Evolutionary conservation across 2,888 invertebrate species (phyloP).

Genomic region (Furcula furcula): DNA sequence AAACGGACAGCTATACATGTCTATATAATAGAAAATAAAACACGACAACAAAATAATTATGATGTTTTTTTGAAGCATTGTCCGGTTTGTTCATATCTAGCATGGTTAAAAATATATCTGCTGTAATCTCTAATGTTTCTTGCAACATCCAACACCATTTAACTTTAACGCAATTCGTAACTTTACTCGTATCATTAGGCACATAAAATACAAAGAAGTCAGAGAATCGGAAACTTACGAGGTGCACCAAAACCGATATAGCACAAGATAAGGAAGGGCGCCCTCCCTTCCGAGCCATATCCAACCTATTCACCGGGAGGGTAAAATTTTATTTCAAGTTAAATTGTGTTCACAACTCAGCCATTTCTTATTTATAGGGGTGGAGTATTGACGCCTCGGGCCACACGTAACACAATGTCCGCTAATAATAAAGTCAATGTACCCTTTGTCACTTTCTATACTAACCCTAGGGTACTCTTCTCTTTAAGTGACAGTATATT

Average conservation of each 20-base stretch:
- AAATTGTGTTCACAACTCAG: constrained; percentile 74
- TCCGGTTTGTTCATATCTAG: too few species aligned
- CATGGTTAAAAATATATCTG: too few species aligned
- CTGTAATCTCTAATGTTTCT: too few species aligned
- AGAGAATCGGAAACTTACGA: constrained; percentile 61
- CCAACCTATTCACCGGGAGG: constrained; percentile 62
- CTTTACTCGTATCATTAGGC: constrained; percentile 58
- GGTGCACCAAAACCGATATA: constrained; percentile 57
- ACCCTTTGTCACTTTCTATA: constrained; percentile 54
- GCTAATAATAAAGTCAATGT: constrained; percentile 57
- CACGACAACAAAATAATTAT: too few species aligned
- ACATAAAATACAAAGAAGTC: constrained; percentile 61
- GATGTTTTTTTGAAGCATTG: too few species aligned
- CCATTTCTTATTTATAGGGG: constrained; percentile 69
- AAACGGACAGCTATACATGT: too few species aligned
- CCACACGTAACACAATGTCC: constrained; percentile 44
- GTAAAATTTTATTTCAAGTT: constrained; percentile 79
- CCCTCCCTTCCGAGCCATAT: constrained; percentile 66
- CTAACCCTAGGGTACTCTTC: constrained; percentile 60
- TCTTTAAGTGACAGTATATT: constrained; percentile 29
- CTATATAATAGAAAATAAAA: too few species aligned
- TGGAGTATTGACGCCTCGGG: constrained; percentile 54
- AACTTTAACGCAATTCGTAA: constrained; percentile 39
- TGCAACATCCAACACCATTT: constrained; percentile 27
- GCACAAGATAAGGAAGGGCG: constrained; percentile 53